Conservation (phyloP, 2,797 vertebrate species). For the Sebastes goodei region DNA sequence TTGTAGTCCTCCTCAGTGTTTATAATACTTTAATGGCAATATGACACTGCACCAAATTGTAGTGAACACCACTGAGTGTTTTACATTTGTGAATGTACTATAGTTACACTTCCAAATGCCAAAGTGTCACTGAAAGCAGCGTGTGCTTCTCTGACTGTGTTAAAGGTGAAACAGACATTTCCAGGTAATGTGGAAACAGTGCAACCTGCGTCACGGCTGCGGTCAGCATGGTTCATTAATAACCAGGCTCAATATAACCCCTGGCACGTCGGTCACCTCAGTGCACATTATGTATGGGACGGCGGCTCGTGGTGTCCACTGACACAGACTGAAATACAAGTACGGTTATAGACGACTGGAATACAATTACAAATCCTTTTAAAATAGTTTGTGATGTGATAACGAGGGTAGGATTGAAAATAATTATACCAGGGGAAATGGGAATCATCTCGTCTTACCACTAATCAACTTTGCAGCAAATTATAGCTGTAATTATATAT, state of each 20-base stretch:
- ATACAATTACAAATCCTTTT: slow-evolving; percentile 22
- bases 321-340: slow-evolving; percentile 58
- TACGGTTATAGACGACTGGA: not conserved
- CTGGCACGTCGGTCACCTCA: slow-evolving; percentile 53
- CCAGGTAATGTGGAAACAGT: slow-evolving; percentile 76
- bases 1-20: not conserved
- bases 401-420: not conserved
- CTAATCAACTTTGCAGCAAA: not conserved
- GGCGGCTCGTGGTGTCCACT: slow-evolving; percentile 45
- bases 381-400: not conserved
- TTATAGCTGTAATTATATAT: not conserved
- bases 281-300: slow-evolving; percentile 55
- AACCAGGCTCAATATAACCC: slow-evolving; percentile 65
- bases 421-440: not conserved
- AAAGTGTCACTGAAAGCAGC: not conserved
- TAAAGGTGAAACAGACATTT: slow-evolving; percentile 59
- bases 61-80: not conserved
- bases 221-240: slow-evolving; percentile 70
- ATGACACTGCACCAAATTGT: not conserved
- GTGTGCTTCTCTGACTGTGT: slow-evolving; percentile 16
- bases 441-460: not conserved
- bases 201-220: slow-evolving; percentile 47
- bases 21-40: not conserved
- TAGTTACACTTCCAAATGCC: not conserved
- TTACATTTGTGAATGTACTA: not conserved